Percentiles rank a stretch among this genome's conserved stretches.
These are phyloP conservation scores for Andrena flavipes DNA, from an alignment of 2,888 invertebrate species.

Conservation along the genomic window DNA sequence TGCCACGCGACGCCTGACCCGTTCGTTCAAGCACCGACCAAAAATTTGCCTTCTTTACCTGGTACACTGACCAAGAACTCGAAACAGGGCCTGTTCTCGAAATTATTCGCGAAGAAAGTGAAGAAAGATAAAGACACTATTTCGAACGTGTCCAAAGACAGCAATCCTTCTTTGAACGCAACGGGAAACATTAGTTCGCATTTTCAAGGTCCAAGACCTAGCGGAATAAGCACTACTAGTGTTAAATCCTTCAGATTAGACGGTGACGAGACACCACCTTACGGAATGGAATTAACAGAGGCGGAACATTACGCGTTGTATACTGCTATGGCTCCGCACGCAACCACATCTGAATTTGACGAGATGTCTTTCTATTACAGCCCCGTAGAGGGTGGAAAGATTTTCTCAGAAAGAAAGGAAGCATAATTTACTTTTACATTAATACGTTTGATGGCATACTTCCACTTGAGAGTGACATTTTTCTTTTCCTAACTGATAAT, in stretches of 20 bases:
- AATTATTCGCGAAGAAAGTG: slow-evolving; percentile 87
- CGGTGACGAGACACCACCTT: slow-evolving; percentile 78
- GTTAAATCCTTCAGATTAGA: slow-evolving; percentile 72
- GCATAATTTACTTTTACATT: slow-evolving; percentile 61
- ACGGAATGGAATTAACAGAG: slow-evolving; percentile 90
- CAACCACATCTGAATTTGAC: slow-evolving; percentile 94
- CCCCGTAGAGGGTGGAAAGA: slow-evolving; percentile 92
- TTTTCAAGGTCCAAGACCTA: slow-evolving; percentile 70
- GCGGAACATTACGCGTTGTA: slow-evolving; percentile 96
- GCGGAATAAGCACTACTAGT: slow-evolving; percentile 74
- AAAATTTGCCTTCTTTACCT: slow-evolving; percentile 86
- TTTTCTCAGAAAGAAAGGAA: slow-evolving; percentile 84
- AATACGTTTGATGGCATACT: slow-evolving; percentile 46
- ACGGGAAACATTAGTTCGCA: slow-evolving; percentile 58
- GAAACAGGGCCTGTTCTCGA: slow-evolving; percentile 88
- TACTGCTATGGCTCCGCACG: slow-evolving; percentile 93
- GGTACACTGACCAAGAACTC: slow-evolving; percentile 86
- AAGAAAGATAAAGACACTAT: slow-evolving; percentile 84
- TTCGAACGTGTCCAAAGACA: slow-evolving; percentile 55
- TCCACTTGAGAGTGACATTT: slow-evolving; percentile 50
- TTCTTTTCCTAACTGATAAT: slow-evolving; percentile 1
- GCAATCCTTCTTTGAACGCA: slow-evolving; percentile 62
- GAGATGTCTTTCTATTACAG: slow-evolving; percentile 95
- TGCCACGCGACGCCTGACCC: slow-evolving; percentile 66
- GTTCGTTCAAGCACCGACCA: slow-evolving; percentile 84